Evolutionary conservation across 2,797 vertebrate genomes (phyloP).

Genomic region (Zalophus californianus): DNA sequence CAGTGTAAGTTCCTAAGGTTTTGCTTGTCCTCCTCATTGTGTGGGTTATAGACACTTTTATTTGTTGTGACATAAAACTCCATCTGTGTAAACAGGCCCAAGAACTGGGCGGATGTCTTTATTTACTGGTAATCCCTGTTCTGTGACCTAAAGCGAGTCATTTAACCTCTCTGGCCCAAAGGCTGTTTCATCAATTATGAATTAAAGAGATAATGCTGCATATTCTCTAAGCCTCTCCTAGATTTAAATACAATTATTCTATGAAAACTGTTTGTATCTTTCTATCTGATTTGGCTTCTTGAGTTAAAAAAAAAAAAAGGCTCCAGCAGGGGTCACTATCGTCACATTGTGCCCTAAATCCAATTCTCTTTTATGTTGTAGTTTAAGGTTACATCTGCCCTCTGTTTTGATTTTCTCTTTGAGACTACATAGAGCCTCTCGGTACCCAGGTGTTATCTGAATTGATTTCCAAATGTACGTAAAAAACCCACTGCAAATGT

Average conservation of each 20-base stretch:
- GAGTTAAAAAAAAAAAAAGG: neutral
- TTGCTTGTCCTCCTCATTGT: neutral
- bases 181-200: neutral
- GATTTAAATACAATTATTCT: constrained; percentile 1
- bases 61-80: neutral
- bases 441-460: neutral
- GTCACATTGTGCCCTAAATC: neutral
- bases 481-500: neutral
- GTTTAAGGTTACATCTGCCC: neutral
- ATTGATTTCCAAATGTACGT: neutral
- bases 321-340: constrained; percentile 78
- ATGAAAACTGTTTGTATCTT: neutral
- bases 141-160: constrained; percentile 3
- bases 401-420: neutral
- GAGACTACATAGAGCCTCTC: neutral
- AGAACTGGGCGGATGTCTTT: neutral
- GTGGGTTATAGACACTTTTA: neutral
- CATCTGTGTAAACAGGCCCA: neutral
- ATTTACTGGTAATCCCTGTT: neutral
- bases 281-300: neutral
- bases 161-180: neutral
- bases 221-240: neutral
- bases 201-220: neutral
- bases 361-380: neutral
- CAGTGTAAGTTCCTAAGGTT: neutral